phyloP scores from a whole-genome alignment of 2,113 vertebrate genomes.

The Ptychochromis oligacanthus region DNA sequence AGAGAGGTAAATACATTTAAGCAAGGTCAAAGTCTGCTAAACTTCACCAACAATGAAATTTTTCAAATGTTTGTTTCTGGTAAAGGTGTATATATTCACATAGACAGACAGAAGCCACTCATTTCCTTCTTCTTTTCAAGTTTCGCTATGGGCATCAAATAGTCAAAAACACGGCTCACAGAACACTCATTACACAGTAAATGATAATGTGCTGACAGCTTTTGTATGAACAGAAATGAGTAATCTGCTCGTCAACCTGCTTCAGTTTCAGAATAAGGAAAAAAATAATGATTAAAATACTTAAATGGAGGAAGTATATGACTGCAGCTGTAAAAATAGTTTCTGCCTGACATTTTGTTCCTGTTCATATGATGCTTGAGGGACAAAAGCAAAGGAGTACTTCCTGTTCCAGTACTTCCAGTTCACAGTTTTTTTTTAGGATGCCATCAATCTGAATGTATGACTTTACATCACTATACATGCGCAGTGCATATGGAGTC shows the following conservation, averaged over 20 bases:
- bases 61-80: too few species aligned
- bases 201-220: neutral
- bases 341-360: conserved; percentile 42
- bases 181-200: neutral
- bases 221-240: neutral
- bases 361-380: conserved; percentile 9
- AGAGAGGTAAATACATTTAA: conserved; percentile 32
- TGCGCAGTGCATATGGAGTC: neutral
- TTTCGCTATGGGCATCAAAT: neutral
- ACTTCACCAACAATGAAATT: neutral
- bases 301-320: neutral
- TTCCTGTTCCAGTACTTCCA: conserved; percentile 35
- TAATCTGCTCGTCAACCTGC: neutral
- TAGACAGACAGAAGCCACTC: neutral
- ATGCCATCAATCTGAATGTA: conserved; percentile 18
- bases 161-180: neutral
- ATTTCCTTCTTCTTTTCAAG: neutral
- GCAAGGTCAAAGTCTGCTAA: conserved; percentile 7
- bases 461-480: neutral
- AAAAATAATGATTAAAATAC: neutral
- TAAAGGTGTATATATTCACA: neutral
- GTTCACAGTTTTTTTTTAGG: neutral
- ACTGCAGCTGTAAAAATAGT: neutral
- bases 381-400: conserved; percentile 11
- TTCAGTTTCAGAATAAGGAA: neutral